These are phyloP conservation scores for Monochamus saltuarius DNA, from an alignment of 1,140 invertebrate species.

Conservation along the genomic window DNA sequence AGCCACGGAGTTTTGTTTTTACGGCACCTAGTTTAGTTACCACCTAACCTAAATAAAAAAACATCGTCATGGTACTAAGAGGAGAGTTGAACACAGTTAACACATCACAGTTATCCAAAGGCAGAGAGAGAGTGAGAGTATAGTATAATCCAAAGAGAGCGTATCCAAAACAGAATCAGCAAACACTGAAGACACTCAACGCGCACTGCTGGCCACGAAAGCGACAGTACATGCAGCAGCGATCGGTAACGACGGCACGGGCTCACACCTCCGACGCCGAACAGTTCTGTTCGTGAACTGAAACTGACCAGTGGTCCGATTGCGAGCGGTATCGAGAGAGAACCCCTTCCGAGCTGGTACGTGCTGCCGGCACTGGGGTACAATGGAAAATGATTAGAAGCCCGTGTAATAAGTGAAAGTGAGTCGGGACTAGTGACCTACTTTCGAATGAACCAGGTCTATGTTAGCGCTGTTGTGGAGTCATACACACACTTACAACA, in stretches of 20 bases:
- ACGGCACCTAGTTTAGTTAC: too few species aligned
- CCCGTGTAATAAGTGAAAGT: conserved; percentile 69
- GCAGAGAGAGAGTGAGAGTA: conserved; percentile 4
- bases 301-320: not conserved
- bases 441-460: conserved; percentile 68
- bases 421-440: conserved; percentile 61
- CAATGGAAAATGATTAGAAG: conserved; percentile 66
- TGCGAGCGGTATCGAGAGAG: conserved; percentile 25
- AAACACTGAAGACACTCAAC: too few species aligned
- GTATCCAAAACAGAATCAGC: not conserved
- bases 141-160: conserved; percentile 21
- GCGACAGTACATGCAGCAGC: not conserved
- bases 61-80: not conserved
- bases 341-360: conserved; percentile 53
- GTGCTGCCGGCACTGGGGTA: conserved; percentile 54
- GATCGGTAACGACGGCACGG: conserved; percentile 10
- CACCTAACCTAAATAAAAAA: not conserved
- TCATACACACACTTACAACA: conserved; percentile 48
- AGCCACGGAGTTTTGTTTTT: not conserved
- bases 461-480: conserved; percentile 59
- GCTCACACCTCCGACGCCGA: conserved; percentile 27
- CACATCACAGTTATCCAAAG: conserved; percentile 14
- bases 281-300: conserved; percentile 21
- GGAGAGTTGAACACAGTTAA: conserved; percentile 3
- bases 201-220: not conserved